Conservation (phyloP, 2,888 invertebrate species). For the Lepidochrysops patricia region DNA sequence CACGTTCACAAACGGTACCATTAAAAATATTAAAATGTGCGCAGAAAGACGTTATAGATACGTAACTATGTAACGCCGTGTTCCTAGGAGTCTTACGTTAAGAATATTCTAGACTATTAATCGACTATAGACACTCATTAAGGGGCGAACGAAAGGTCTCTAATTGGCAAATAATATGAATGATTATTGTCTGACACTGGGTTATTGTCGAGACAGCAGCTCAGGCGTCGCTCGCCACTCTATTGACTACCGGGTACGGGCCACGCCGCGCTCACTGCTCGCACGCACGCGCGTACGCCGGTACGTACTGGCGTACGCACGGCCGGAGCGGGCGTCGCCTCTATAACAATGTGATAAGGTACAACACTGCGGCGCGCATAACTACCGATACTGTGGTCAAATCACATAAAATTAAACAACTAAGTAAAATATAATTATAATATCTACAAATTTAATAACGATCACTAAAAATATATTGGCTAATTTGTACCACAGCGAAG, state of each 20-base stretch:
- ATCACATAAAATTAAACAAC: conserved; percentile 7
- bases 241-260: conserved; percentile 46
- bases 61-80: conserved; percentile 14
- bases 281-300: conserved; percentile 18
- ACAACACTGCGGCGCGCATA: conserved; percentile 22
- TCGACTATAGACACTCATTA: conserved; percentile 27
- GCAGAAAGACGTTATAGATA: conserved; percentile 12
- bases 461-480: conserved; percentile 3
- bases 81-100: conserved; percentile 19
- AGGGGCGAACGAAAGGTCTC: conserved; percentile 40
- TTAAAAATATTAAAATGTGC: conserved; percentile 13
- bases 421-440: neutral
- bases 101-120: conserved; percentile 22
- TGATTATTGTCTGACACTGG: conserved; percentile 74
- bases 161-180: conserved; percentile 61
- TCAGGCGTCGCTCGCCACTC: conserved; percentile 49
- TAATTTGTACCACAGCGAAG: conserved; percentile 18
- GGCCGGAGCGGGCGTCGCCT: conserved; percentile 23
- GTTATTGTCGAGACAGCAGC: conserved; percentile 75
- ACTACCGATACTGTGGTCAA: conserved; percentile 20
- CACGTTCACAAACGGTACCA: conserved; percentile 11
- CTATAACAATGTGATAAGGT: conserved; percentile 27
- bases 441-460: neutral
- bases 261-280: conserved; percentile 15
- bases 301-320: conserved; percentile 19